These are phyloP conservation scores for Drosophila setosimentum DNA, from an alignment of 2,888 invertebrate species.

Conservation along the genomic window DNA sequence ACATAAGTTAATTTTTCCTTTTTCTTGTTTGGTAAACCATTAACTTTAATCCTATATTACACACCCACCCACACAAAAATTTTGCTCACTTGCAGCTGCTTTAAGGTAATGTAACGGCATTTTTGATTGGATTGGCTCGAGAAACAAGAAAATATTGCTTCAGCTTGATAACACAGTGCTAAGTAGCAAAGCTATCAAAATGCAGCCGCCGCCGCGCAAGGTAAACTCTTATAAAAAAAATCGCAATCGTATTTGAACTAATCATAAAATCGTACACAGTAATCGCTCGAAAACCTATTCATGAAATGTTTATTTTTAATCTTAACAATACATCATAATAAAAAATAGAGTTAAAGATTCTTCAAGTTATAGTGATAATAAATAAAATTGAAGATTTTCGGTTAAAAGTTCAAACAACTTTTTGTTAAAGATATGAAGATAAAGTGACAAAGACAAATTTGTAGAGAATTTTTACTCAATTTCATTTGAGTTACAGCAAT, in stretches of 20 bases:
- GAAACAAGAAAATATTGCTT: conserved; percentile 38
- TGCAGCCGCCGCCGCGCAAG: conserved; percentile 95
- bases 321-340: no score
- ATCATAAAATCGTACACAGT: background rate
- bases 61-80: conserved; percentile 1
- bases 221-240: conserved; percentile 86
- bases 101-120: conserved; percentile 67
- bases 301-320: background rate
- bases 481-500: background rate
- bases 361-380: no score
- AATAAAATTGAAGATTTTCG: background rate
- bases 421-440: background rate
- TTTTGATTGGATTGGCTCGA: conserved; percentile 46
- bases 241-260: background rate
- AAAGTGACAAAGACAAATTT: background rate
- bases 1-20: conserved; percentile 52
- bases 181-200: conserved; percentile 82
- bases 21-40: conserved; percentile 20
- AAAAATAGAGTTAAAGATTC: background rate
- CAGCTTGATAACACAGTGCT: conserved; percentile 41
- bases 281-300: background rate
- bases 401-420: background rate
- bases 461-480: background rate
- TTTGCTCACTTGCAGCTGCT: conserved; percentile 57
- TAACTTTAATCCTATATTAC: conserved; percentile 16